Evolutionary conservation across 1,140 invertebrate genomes (phyloP).

Genomic region (Copidosoma floridanum): DNA sequence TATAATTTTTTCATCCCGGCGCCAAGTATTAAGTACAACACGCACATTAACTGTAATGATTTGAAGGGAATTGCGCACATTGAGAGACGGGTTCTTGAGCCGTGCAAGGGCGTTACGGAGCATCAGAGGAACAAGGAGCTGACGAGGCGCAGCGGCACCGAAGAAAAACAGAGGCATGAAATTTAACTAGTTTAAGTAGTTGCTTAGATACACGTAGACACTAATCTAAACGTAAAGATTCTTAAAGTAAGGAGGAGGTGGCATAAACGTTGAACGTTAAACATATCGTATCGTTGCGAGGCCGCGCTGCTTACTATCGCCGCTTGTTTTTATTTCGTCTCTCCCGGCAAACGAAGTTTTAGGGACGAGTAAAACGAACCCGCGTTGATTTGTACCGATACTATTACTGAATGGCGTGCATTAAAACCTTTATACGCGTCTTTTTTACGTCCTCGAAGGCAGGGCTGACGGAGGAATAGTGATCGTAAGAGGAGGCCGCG

Average conservation of each 20-base stretch:
- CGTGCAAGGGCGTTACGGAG: too few relatives aligned
- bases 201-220: conserved; percentile 32
- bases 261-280: conserved; percentile 38
- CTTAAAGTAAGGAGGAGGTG: conserved; percentile 31
- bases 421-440: background rate
- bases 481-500: conserved; percentile 11
- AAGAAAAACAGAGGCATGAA: conserved; percentile 12
- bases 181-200: conserved; percentile 40
- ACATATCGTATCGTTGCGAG: conserved; percentile 45
- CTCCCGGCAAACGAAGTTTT: background rate
- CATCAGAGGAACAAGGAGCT: conserved; percentile 3
- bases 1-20: conserved; percentile 40
- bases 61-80: conserved; percentile 20
- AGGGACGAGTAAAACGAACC: background rate
- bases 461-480: conserved; percentile 4
- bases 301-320: conserved; percentile 4
- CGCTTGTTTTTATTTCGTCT: background rate
- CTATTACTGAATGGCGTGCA: background rate
- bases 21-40: conserved; percentile 35
- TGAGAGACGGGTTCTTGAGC: too few relatives aligned
- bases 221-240: conserved; percentile 22
- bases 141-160: too few relatives aligned
- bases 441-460: conserved; percentile 7
- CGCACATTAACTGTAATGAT: conserved; percentile 14
- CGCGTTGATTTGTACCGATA: conserved; percentile 3